Evolutionary conservation across 2,888 invertebrate genomes (phyloP), one percentile per base, ranked within the genome.

Genomic region (Leptinotarsa tumamoca): DNA sequence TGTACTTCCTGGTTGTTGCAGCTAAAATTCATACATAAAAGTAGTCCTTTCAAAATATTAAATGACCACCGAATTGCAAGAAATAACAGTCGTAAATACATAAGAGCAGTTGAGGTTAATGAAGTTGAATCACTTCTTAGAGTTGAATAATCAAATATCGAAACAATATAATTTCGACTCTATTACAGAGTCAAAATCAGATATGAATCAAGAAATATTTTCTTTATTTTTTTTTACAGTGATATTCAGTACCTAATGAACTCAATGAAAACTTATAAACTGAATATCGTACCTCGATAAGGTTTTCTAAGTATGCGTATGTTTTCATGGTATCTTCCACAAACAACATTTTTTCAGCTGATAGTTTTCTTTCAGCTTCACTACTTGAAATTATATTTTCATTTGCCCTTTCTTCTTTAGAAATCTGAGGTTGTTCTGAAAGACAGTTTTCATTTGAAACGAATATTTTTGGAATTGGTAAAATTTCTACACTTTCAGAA

Each of bases 241-340:
- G 51, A 51, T 51, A 51, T 14, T 51, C 3, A 51, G 51, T 51
- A 51, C 27, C 27, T 27, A 27, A 51, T 54, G n/a, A 15, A 54
- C 54, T 54, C 54, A 54, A 54, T 54, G 18, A n/a, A 54, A n/a
- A 18, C 54, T 54, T 54, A 54, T 54, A n/a, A 15, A 54, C 54
- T 54, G n/a, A 54, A 54, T 54, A 54, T 54, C 54, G 54, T 54
- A 54, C 54, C n/a, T 54, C 54, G 54, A 54, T 10, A 54, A 54
- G 54, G 54, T 54, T 54, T 54, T 54, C 54, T n/a, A 54, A 54
- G n/a, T 54, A 54, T n/a, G 54, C n/a, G 18, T 54, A 54, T 54
- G 54, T 54, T 54, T 54, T 18, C 54, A 54, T n/a, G 54, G 7
- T 54, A 54, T 54, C 54, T 17, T 54, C 7, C 54, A 54, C 54